Conservation (phyloP, 2,113 vertebrate genomes). For the Garra rufa region DNA sequence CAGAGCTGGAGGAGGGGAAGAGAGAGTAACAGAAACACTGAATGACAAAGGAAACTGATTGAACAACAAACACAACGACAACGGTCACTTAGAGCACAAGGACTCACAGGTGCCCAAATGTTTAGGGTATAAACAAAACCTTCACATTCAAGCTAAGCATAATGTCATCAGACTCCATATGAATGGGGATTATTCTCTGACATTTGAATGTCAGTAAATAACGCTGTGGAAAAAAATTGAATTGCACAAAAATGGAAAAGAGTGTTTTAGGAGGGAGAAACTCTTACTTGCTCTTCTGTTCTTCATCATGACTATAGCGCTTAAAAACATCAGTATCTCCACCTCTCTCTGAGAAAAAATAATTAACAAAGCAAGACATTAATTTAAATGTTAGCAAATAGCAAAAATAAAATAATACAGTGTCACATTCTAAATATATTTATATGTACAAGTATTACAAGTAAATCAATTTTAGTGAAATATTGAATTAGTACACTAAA, state of each 20-base stretch:
- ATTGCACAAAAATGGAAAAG: neutral
- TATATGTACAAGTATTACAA: too few relatives aligned
- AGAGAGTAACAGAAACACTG: neutral
- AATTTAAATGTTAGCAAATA: neutral
- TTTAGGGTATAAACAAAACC: conserved; percentile 31
- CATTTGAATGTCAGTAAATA: neutral
- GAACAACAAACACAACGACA: conserved; percentile 14
- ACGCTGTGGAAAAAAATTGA: neutral
- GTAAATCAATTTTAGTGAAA: too few relatives aligned
- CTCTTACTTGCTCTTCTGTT: conserved; percentile 94
- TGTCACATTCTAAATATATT: too few relatives aligned
- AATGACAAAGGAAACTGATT: conserved; percentile 20
- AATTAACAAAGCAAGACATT: neutral
- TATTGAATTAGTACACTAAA: too few relatives aligned
- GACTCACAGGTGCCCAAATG: neutral
- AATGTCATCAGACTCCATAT: neutral
- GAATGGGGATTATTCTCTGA: neutral
- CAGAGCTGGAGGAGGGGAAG: neutral
- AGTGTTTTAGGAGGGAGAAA: neutral
- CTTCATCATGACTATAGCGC: conserved; percentile 99
- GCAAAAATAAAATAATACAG: too few relatives aligned
- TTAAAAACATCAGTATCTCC: conserved; percentile 98
- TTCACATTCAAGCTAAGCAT: neutral
- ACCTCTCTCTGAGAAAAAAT: conserved; percentile 85
- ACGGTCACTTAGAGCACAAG: neutral